phyloP scores from a whole-genome alignment of 2,113 vertebrate genomes.

The Pterocles orientalis region DNA sequence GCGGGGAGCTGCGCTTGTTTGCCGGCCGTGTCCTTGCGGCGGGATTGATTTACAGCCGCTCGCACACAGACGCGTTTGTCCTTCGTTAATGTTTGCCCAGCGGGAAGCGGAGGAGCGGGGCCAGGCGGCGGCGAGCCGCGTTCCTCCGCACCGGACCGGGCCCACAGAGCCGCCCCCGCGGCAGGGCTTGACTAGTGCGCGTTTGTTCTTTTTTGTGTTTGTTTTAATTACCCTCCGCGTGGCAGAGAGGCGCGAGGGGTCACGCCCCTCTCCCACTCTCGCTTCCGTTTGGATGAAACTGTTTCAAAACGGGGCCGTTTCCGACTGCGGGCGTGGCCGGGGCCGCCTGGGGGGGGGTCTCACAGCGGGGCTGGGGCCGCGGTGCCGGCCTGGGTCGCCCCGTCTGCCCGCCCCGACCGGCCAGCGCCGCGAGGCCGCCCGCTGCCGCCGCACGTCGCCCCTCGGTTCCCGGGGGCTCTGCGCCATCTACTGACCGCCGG shows the following conservation, averaged over 20 bases:
- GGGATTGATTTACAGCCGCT: conserved; percentile 85
- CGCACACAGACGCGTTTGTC: conserved; percentile 74
- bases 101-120: conserved; percentile 61
- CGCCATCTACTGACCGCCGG: conserved; percentile 35
- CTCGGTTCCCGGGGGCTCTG: neutral
- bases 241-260: neutral
- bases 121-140: neutral
- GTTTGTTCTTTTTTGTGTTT: neutral
- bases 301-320: neutral
- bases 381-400: neutral
- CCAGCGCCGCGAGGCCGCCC: neutral
- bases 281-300: neutral
- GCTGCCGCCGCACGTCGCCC: neutral
- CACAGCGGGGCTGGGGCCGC: neutral
- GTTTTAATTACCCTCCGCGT: conserved; percentile 18
- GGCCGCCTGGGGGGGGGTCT: neutral
- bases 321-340: neutral
- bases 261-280: neutral
- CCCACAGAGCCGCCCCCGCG: neutral
- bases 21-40: conserved; percentile 83
- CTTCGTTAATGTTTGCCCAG: conserved; percentile 90
- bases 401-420: neutral
- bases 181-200: neutral
- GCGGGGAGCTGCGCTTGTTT: conserved; percentile 70
- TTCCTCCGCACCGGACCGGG: neutral